Percentiles rank a stretch among this genome's conserved stretches.
Evolutionary conservation across 2,888 invertebrate species (phyloP).

Genomic region (Tipula lateralis): DNA sequence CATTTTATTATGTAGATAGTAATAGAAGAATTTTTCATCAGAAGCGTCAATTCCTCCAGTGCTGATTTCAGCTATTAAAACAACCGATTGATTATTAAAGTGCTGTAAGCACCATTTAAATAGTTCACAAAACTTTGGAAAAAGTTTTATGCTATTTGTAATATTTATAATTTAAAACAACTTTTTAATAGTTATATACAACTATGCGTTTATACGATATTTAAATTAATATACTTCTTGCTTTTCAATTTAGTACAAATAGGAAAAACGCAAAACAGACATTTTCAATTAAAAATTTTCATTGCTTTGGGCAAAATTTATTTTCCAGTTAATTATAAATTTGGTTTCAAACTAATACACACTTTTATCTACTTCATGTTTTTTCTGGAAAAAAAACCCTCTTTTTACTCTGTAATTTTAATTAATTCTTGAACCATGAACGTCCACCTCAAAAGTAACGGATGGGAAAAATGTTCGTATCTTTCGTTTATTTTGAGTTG

Average conservation of each 20-base stretch:
- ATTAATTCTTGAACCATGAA: constrained; percentile 11
- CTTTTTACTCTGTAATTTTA: background rate
- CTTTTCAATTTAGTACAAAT: background rate
- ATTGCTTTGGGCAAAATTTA: background rate
- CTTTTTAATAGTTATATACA: background rate
- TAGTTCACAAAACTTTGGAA: too few relatives aligned
- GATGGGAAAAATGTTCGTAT: background rate
- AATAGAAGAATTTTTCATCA: too few relatives aligned
- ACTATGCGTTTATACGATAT: background rate
- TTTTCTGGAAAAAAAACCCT: background rate
- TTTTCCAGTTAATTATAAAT: background rate
- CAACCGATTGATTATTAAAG: too few relatives aligned
- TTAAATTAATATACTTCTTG: background rate
- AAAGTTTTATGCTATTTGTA: too few relatives aligned
- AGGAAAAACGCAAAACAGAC: constrained; percentile 6
- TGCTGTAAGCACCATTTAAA: too few relatives aligned
- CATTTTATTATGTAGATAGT: too few relatives aligned
- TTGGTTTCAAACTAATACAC: constrained; percentile 9
- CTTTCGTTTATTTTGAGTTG: background rate
- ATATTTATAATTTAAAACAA: background rate
- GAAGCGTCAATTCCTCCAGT: too few relatives aligned
- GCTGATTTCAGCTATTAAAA: too few relatives aligned
- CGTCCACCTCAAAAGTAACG: background rate
- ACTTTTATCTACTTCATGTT: background rate
- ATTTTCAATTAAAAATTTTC: background rate